Evolutionary conservation across 1,140 invertebrate species (phyloP), one percentile per base, ranked within the genome.

Genomic region (Tetramorium parvispinum): DNA sequence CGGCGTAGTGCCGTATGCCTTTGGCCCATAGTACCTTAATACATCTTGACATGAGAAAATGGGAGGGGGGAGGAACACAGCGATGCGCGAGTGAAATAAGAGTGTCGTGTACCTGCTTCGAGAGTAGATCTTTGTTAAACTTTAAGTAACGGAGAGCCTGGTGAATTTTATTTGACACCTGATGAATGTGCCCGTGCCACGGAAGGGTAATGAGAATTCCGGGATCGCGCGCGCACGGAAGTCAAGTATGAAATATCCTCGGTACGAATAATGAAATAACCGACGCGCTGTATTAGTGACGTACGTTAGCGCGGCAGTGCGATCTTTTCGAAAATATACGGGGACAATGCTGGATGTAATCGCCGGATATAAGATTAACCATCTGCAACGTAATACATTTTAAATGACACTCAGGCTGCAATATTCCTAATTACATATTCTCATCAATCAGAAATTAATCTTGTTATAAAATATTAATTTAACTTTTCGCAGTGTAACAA

Each of bases 131-230:
- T 89, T 89, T 89, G 88, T 89, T 89, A 89, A 89, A 77, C 21
- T 87, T 87, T 86, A 77, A 89, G 85, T 59, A 87, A 89, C 57
- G 71, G 53, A 78, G 65, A 75, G 61, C 27, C 24, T 43, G 71
- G 85, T 57, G 88, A 87, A 89, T 89, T 89, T 89, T 89, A 89
- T 89, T 89, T 89, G 88, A 89, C 88, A 89, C 88, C 85, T 89
- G 88, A 89, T 89, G 88, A 89, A 89, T 89, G 88, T 85, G 77
- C 88, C 73, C 73, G 85, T 59, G 71, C 85, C 78, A 57, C 73
- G 85, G 32, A 78, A 89, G 88, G 88, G 71, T 89, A 89, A 89
- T 89, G 88, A 89, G 88, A 89, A 89, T 89, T 89, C 85, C 77
- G 57, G 51, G 65, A 89, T 89, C 88, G 85, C 57, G 71, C 63